A percentile compares a stretch with the other conserved stretches of the same genome.
phyloP scores from a whole-genome alignment of 2,888 invertebrate species.

The Timema cristinae region DNA sequence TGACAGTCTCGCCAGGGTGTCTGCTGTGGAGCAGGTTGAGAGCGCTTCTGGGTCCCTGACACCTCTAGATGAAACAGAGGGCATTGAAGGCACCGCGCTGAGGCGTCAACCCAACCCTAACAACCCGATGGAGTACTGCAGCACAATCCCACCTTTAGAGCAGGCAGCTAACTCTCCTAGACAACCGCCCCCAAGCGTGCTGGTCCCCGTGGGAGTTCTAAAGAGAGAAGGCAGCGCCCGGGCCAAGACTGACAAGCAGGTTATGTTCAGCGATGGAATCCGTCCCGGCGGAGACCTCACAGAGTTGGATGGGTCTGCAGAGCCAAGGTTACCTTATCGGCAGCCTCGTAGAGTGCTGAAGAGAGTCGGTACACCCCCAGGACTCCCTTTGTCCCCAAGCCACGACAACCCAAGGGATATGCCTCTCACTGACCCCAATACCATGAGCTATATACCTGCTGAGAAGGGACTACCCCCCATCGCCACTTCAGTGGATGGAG shows the following conservation, averaged over 20 bases:
- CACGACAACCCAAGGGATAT: not conserved
- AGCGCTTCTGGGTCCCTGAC: slow-evolving; percentile 25
- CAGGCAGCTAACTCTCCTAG: slow-evolving; percentile 55
- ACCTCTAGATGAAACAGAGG: slow-evolving; percentile 1
- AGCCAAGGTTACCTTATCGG: slow-evolving; percentile 36
- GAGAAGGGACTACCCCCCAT: slow-evolving; percentile 44
- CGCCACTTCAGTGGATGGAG: slow-evolving; percentile 34
- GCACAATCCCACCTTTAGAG: slow-evolving; percentile 72
- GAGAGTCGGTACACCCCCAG: slow-evolving; percentile 41
- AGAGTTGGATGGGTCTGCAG: slow-evolving; percentile 58
- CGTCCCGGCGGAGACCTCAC: slow-evolving; percentile 82
- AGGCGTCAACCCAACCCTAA: slow-evolving; percentile 69
- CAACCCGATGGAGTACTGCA: slow-evolving; percentile 85
- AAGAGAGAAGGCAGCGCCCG: slow-evolving; percentile 56
- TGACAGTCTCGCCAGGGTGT: slow-evolving; percentile 50
- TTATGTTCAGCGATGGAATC: slow-evolving; percentile 87
- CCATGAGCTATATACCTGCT: slow-evolving; percentile 54
- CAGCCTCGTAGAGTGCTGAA: slow-evolving; percentile 40
- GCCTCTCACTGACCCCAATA: slow-evolving; percentile 49
- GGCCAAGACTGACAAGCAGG: slow-evolving; percentile 54
- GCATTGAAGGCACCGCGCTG: not conserved
- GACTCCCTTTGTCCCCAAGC: slow-evolving; percentile 19
- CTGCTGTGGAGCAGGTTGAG: slow-evolving; percentile 25
- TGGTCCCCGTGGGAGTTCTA: slow-evolving; percentile 80
- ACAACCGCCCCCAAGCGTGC: slow-evolving; percentile 62